A percentile compares a stretch with the other conserved stretches of the same genome.
These are phyloP conservation scores for Corvus cornix DNA, from an alignment of 2,113 vertebrate species.

Conservation along the genomic window DNA sequence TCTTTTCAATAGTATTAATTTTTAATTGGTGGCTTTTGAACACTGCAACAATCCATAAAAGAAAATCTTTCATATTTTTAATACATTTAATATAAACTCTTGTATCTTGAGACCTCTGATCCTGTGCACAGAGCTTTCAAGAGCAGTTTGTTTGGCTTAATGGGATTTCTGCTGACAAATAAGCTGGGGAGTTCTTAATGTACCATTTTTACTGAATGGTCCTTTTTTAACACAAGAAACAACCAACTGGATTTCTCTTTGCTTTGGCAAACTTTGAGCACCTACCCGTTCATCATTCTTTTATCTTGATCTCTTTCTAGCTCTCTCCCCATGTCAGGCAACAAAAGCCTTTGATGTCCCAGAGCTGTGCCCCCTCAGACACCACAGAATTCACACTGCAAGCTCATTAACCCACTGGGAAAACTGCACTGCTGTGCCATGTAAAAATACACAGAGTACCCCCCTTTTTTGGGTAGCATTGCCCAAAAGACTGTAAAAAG, in stretches of 20 bases:
- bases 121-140: neutral
- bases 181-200: neutral
- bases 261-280: neutral
- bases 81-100: neutral
- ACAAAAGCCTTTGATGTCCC: neutral
- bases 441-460: neutral
- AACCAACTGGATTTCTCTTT: neutral
- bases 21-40: neutral
- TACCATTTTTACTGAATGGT: neutral
- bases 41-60: neutral
- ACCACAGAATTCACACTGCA: neutral
- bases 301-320: neutral
- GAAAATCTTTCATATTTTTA: neutral
- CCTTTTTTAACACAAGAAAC: neutral
- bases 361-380: neutral
- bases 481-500: neutral
- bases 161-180: neutral
- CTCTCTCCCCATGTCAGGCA: fast-evolving
- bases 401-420: neutral
- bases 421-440: neutral
- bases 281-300: neutral
- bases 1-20: neutral
- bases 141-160: neutral
- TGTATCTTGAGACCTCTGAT: neutral
- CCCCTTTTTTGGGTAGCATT: neutral